These are phyloP conservation scores for Helobdella robusta DNA, from an alignment of 2,888 invertebrate species.

Conservation along the genomic window DNA sequence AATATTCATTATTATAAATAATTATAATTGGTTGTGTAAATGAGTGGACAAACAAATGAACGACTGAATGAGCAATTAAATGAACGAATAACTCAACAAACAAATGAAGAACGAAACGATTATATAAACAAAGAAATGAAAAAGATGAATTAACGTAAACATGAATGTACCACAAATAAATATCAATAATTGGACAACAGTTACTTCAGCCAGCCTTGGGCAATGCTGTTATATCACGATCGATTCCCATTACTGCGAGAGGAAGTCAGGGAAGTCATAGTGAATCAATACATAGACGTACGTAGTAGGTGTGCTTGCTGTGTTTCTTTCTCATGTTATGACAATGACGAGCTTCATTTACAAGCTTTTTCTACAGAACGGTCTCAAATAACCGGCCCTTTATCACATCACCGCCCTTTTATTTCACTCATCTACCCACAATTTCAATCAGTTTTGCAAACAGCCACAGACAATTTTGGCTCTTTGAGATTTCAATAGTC, in stretches of 20 bases:
- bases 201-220: slow-evolving; percentile 47
- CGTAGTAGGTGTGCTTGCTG: too few relatives aligned
- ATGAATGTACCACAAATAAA: too few relatives aligned
- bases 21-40: background rate
- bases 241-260: slow-evolving; percentile 48
- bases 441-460: background rate
- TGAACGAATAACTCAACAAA: too few relatives aligned
- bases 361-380: too few relatives aligned
- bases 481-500: background rate
- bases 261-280: slow-evolving; percentile 47
- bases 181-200: too few relatives aligned
- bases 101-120: too few relatives aligned
- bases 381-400: background rate
- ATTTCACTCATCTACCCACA: background rate
- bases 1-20: background rate
- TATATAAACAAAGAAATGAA: too few relatives aligned
- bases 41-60: background rate
- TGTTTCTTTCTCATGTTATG: too few relatives aligned
- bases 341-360: too few relatives aligned
- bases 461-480: too few relatives aligned
- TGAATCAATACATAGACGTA: background rate
- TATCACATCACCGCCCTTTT: background rate
- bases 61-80: too few relatives aligned
- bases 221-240: slow-evolving; percentile 48
- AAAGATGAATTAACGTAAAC: too few relatives aligned